Percentiles rank a stretch among this genome's conserved stretches.
phyloP scores from a whole-genome alignment of 2,888 invertebrate genomes.

The Lasius platythorax region DNA sequence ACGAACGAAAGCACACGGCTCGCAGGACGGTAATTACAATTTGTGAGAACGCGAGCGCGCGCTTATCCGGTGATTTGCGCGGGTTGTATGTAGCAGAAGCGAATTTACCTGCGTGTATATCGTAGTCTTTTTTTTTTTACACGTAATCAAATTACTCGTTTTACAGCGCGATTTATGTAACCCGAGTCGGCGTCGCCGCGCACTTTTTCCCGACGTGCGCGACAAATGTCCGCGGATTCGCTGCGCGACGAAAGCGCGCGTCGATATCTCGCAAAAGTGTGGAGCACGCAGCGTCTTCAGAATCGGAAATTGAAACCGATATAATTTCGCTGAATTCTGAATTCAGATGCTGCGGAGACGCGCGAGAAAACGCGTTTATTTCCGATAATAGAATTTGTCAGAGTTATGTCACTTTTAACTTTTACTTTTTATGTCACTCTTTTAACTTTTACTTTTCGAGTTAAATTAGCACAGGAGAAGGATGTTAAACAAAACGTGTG shows the following conservation, averaged over 20 bases:
- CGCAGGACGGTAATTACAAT: slow-evolving; percentile 38
- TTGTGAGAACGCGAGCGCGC: slow-evolving; percentile 49
- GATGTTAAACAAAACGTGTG: background rate
- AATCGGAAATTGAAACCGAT: slow-evolving; percentile 16
- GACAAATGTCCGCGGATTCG: slow-evolving; percentile 34
- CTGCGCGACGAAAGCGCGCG: slow-evolving; percentile 38
- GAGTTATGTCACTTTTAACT: background rate
- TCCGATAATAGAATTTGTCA: slow-evolving; percentile 6
- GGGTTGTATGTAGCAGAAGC: slow-evolving; percentile 14
- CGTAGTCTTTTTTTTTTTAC: slow-evolving; percentile 33
- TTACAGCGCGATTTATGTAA: slow-evolving; percentile 45
- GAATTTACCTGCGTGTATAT: slow-evolving; percentile 39
- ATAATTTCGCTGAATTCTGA: slow-evolving; percentile 37
- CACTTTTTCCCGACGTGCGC: slow-evolving; percentile 35
- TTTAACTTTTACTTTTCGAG: background rate
- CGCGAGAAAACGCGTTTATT: background rate
- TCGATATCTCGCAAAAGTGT: slow-evolving; percentile 42
- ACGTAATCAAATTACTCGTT: slow-evolving; percentile 54
- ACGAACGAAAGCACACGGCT: slow-evolving; percentile 15
- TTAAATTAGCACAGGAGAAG: background rate
- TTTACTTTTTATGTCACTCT: background rate
- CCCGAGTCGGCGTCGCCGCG: slow-evolving; percentile 11
- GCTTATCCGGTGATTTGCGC: slow-evolving; percentile 52
- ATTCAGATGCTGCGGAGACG: slow-evolving; percentile 27
- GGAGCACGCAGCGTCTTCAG: slow-evolving; percentile 12